Conservation (phyloP, 1,140 invertebrate species). For the Procambarus virginalis region DNA sequence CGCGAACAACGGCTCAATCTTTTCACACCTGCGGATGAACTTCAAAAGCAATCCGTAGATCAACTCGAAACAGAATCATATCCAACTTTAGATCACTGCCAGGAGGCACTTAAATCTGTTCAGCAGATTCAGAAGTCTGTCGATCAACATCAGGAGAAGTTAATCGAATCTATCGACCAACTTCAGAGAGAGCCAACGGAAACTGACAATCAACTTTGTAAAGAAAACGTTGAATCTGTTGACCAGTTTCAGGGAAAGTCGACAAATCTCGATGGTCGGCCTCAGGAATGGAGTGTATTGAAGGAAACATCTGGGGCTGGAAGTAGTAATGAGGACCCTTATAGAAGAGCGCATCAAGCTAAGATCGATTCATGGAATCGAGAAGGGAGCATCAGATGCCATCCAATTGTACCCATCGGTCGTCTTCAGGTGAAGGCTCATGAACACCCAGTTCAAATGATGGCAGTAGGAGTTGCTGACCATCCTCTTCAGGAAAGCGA, state of each 20-base stretch:
- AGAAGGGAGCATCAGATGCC: no score
- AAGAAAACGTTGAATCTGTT: background rate
- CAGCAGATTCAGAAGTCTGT: constrained; percentile 1
- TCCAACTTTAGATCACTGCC: background rate
- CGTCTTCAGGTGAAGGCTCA: no score
- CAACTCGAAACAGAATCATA: background rate
- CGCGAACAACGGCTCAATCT: background rate
- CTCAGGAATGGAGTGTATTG: background rate
- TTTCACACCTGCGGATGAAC: background rate
- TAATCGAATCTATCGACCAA: background rate
- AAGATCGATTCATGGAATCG: no score
- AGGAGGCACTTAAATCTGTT: background rate
- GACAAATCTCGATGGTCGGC: background rate
- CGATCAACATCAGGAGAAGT: background rate
- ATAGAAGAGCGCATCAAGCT: no score
- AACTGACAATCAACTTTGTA: background rate
- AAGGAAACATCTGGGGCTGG: no score
- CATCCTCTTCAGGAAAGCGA: no score
- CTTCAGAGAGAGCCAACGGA: background rate
- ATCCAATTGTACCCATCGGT: no score
- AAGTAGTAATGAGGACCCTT: no score
- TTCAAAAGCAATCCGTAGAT: background rate
- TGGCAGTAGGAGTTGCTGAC: no score
- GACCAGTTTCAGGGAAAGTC: background rate
- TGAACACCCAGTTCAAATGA: no score